Evolutionary conservation across 1,140 invertebrate genomes (phyloP).

Genomic region (Heliconius nattereri): DNA sequence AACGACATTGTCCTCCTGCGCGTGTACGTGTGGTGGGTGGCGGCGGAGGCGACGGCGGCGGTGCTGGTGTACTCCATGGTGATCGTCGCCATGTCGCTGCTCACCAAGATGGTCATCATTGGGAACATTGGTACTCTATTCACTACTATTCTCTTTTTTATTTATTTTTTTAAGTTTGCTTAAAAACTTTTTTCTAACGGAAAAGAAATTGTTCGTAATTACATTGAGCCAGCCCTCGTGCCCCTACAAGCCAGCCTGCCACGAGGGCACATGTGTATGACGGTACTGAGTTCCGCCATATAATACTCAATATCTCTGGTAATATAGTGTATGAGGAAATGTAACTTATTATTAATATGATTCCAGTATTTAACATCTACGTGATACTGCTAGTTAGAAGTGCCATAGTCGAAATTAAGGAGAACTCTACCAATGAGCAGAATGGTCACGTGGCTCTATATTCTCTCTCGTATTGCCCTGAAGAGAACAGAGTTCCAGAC

Average conservation of each 20-base stretch:
- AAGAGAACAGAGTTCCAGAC: slow-evolving; percentile 30
- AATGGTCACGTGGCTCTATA: slow-evolving; percentile 46
- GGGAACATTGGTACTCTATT: slow-evolving; percentile 48
- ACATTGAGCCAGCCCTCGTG: too few species aligned
- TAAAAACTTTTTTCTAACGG: not conserved
- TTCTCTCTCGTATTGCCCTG: slow-evolving; percentile 35
- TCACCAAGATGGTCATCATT: slow-evolving; percentile 49
- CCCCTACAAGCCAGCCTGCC: too few species aligned
- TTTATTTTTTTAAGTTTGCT: not conserved
- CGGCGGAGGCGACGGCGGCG: slow-evolving; percentile 45
- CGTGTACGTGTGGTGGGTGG: slow-evolving; percentile 50
- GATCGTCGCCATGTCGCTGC: slow-evolving; percentile 45
- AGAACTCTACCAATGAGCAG: slow-evolving; percentile 30
- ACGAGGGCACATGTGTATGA: too few species aligned
- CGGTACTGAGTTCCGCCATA: too few species aligned
- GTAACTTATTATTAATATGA: too few species aligned
- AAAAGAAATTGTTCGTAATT: too few species aligned
- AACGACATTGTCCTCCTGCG: slow-evolving; percentile 50
- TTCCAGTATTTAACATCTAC: slow-evolving; percentile 57
- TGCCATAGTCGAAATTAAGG: slow-evolving; percentile 58
- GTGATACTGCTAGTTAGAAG: slow-evolving; percentile 58
- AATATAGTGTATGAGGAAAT: too few species aligned
- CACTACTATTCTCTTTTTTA: not conserved
- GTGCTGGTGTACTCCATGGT: slow-evolving; percentile 62
- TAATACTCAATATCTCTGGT: too few species aligned